Conservation (phyloP, 2,797 vertebrate genomes). For the Pampus argenteus region DNA sequence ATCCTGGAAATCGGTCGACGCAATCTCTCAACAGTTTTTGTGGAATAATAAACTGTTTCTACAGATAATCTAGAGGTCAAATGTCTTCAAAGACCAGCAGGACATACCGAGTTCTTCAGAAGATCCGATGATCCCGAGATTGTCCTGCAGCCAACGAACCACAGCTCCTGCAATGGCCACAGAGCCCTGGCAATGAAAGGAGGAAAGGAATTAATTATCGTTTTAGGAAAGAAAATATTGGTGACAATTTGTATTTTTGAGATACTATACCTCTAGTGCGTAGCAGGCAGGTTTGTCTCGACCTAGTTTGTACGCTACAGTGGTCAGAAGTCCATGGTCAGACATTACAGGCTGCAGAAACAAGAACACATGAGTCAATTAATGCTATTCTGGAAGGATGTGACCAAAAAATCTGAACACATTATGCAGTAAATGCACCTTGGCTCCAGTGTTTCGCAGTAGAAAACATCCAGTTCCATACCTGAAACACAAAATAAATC, state of each 20-base stretch:
- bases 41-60: too few relatives aligned
- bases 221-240: not conserved
- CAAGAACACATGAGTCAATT: not conserved
- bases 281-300: slow-evolving; percentile 94
- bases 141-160: slow-evolving; percentile 97
- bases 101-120: slow-evolving; percentile 92
- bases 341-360: slow-evolving; percentile 92
- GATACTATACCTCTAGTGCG: slow-evolving; percentile 89
- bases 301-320: slow-evolving; percentile 97
- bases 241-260: not conserved
- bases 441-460: slow-evolving; percentile 93
- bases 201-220: not conserved
- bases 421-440: slow-evolving; percentile 79
- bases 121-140: slow-evolving; percentile 91
- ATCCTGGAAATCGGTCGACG: too few relatives aligned
- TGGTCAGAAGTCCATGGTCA: slow-evolving; percentile 97
- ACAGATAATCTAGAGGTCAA: too few relatives aligned
- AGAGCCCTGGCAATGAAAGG: slow-evolving; percentile 87
- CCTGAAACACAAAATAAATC: slow-evolving; percentile 71
- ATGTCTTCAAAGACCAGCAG: not conserved
- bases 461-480: slow-evolving; percentile 99
- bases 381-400: accelerated
- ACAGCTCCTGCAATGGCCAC: slow-evolving; percentile 98
- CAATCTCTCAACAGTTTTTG: too few relatives aligned
- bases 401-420: not conserved